Base-by-base conservation (phyloP, 1,140 invertebrate species). In the Zaprionus capensis region DNA sequence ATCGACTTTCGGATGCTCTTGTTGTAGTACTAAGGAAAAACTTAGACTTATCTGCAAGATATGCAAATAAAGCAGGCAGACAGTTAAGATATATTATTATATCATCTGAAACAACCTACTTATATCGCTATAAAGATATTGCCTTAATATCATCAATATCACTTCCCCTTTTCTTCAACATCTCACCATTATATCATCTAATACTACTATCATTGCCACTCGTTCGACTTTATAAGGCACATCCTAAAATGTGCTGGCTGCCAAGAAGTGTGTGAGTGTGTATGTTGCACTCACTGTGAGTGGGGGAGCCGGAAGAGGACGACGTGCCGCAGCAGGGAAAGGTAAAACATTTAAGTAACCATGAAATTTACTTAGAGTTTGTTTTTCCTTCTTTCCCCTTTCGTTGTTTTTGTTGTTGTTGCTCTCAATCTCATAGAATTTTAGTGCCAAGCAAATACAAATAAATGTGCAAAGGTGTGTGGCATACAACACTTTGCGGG, bases 331-430 rank as follows among this genome's bases (percentile, higher is more conserved):
- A 41, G 38, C 38, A n/a, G 38, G 46, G 20, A 70, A 24, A 71
- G 81, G 77, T 77, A 46, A 69, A 80, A 38, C 61, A 73, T 75
- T 72, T 73, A 81, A 79, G 76, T 76, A 85, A 85, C 78, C 82
- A 81, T 85, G 62, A 85, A 85, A 81, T 85, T 67, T 71, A 85
- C 82, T 76, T 76, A 68, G 38, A 78, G 57, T 80, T 68, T 73
- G 55, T 68, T 66, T 34, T 62, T 56, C 14, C 26, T 55, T 28
- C 9, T 53, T 51, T 14, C 14, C 53, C 20, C 55, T 46, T 56
- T 53, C 49, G 5, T 64, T 67, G 9, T 22, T 53, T 56, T 64
- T 57, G 46, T 59, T n/a, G 36, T 57, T 62, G 53, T 58, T 72
- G 38, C 55, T 34, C 14, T 65, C 28, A 57, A 55, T 46, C 56